Conservation (phyloP, 1,140 invertebrate species). For the Danaus plexippus region DNA sequence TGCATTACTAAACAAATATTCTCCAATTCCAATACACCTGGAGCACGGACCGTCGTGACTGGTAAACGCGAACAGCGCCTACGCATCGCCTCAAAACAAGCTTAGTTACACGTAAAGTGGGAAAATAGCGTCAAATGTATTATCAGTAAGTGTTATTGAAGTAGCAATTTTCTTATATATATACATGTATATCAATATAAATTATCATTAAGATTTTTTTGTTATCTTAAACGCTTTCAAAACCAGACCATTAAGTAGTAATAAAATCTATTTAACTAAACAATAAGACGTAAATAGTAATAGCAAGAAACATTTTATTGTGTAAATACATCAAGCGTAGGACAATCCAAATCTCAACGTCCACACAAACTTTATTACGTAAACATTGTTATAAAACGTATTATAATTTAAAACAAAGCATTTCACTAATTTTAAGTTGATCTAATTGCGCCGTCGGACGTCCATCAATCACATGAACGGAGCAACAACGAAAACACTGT, state of each 20-base stretch:
- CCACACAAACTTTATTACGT: too few species aligned
- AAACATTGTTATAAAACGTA: too few species aligned
- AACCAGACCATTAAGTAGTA: too few species aligned
- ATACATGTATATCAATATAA: neutral
- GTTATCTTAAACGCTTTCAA: too few species aligned
- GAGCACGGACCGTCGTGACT: constrained; percentile 35
- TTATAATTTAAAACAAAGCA: too few species aligned
- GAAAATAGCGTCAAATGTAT: constrained; percentile 14
- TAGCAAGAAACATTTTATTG: too few species aligned
- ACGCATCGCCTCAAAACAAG: constrained; percentile 28
- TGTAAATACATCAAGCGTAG: too few species aligned
- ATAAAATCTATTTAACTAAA: too few species aligned
- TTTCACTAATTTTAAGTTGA: constrained; percentile 12
- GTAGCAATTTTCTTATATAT: constrained; percentile 9
- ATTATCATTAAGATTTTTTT: too few species aligned
- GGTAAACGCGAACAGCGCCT: constrained; percentile 24
- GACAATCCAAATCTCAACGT: too few species aligned
- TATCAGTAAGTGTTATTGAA: constrained; percentile 10
- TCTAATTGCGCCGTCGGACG: constrained; percentile 44
- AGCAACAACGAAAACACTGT: constrained; percentile 70
- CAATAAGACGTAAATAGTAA: too few species aligned
- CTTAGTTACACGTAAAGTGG: constrained; percentile 26
- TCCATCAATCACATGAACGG: constrained; percentile 55
- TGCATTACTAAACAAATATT: constrained; percentile 38
- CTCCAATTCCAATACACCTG: constrained; percentile 35